Conservation (phyloP, 1,140 invertebrate species). For the Limonius californicus region DNA sequence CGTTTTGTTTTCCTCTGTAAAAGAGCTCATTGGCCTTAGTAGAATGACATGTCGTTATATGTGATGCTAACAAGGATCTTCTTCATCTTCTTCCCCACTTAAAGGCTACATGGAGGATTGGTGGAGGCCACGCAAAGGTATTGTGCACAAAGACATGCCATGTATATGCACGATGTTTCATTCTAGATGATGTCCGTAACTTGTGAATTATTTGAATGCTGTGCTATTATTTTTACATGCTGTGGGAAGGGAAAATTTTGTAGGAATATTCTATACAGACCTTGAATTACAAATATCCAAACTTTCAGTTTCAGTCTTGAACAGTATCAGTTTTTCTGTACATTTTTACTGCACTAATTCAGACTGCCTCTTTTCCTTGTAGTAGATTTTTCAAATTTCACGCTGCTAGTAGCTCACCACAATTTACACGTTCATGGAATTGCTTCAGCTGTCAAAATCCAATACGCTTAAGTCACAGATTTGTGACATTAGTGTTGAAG, state of each 20-base stretch:
- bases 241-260: background rate
- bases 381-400: no score
- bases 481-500: no score
- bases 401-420: no score
- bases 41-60: constrained; percentile 41
- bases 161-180: background rate
- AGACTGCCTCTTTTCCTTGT: no score
- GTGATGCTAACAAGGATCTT: constrained; percentile 72
- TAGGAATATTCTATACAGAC: no score
- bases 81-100: constrained; percentile 86
- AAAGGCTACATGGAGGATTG: constrained; percentile 96
- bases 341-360: no score
- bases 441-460: no score
- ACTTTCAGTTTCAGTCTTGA: no score
- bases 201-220: constrained; percentile 3
- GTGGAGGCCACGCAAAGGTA: constrained; percentile 94
- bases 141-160: background rate
- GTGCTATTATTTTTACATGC: background rate
- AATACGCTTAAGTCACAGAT: no score
- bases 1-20: background rate
- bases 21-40: background rate
- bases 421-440: no score
- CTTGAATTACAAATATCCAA: no score
- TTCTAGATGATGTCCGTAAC: background rate
- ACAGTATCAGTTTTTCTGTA: no score